Evolutionary conservation across 2,797 vertebrate genomes (phyloP).

Genomic region (Esox masquinongy): DNA sequence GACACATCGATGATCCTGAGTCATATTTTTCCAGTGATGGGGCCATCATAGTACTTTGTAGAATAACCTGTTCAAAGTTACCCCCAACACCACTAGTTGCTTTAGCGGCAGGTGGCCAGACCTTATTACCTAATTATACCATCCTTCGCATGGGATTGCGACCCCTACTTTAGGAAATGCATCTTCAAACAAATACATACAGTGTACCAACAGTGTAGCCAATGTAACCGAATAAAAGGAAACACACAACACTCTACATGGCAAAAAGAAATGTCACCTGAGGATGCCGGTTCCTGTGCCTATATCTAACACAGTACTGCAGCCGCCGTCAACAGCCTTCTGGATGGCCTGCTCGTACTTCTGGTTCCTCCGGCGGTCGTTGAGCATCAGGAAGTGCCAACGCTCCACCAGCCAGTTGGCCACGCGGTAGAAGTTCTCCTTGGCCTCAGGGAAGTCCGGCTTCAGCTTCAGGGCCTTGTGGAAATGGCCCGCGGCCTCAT

Average conservation of each 20-base stretch:
- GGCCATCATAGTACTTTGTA: no score
- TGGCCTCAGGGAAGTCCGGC: constrained; percentile 89
- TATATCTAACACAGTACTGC: constrained; percentile 91
- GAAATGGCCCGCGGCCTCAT: constrained; percentile 96
- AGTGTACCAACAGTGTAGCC: neutral
- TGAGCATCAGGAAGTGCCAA: constrained; percentile 99
- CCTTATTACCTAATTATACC: no score
- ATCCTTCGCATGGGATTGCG: no score
- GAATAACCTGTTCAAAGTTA: no score
- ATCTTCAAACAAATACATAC: no score
- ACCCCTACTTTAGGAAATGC: no score
- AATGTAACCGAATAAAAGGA: neutral
- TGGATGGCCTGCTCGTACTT: constrained; percentile 90
- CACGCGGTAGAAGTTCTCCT: constrained; percentile 95
- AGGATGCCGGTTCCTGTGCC: constrained; percentile 96
- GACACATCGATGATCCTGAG: no score
- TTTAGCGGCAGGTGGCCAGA: no score
- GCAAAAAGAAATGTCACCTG: constrained; percentile 72
- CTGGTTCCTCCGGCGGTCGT: constrained; percentile 86
- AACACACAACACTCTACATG: neutral
- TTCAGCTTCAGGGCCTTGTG: constrained; percentile 94
- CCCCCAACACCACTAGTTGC: no score
- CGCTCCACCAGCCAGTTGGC: constrained; percentile 98
- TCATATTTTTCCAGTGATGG: no score
- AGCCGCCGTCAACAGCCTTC: constrained; percentile 83